A percentile compares a stretch with the other conserved stretches of the same genome.
Conservation (phyloP, 2,113 vertebrate species). For the Gila orcuttii region DNA sequence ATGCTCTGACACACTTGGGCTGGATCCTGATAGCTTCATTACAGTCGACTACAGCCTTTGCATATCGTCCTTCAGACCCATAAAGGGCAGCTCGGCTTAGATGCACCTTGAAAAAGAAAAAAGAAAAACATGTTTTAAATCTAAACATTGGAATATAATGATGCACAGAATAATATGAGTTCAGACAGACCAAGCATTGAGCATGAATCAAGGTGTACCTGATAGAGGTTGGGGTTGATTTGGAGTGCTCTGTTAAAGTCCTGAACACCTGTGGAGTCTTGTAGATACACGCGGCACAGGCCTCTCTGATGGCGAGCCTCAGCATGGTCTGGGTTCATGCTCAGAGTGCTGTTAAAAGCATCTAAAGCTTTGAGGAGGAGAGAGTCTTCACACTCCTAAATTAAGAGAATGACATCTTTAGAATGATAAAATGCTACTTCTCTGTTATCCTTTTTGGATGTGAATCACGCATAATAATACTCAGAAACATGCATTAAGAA, state of each 20-base stretch:
- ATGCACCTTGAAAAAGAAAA: conserved; percentile 70
- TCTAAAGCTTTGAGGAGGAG: conserved; percentile 70
- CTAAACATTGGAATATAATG: neutral
- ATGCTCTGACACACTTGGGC: conserved; percentile 71
- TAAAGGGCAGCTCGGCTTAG: conserved; percentile 77
- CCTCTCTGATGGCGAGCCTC: conserved; percentile 80
- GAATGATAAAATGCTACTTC: neutral
- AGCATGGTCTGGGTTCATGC: conserved; percentile 67
- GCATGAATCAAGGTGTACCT: conserved; percentile 66
- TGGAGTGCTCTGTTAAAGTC: conserved; percentile 78
- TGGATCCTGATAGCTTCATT: conserved; percentile 78
- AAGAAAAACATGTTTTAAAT: neutral
- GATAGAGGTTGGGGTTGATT: conserved; percentile 75
- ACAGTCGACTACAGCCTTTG: conserved; percentile 82
- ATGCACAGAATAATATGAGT: neutral
- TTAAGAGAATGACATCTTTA: neutral
- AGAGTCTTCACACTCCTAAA: conserved; percentile 35
- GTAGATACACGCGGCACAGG: conserved; percentile 75
- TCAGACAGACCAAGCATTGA: neutral
- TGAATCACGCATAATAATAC: neutral
- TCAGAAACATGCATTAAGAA: neutral
- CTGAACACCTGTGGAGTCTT: conserved; percentile 67
- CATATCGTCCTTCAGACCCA: conserved; percentile 74
- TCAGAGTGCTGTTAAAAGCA: conserved; percentile 74
- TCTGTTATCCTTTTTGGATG: neutral